phyloP scores from a whole-genome alignment of 1,140 invertebrate genomes.

The Lepidurus couesii region DNA sequence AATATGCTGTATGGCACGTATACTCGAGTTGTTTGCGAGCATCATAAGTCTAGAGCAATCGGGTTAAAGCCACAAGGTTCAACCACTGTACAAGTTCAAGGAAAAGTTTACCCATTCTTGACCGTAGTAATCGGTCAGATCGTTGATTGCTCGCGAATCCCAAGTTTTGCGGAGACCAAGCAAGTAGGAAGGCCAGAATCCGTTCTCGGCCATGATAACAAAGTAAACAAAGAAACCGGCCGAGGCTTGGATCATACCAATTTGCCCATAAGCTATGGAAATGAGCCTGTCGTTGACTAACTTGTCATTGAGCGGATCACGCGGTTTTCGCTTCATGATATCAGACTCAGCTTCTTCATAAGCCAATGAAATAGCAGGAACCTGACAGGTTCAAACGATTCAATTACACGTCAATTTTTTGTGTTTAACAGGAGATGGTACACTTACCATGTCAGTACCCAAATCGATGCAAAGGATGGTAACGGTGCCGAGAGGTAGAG shows the following conservation, averaged over 20 bases:
- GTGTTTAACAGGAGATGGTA: conserved; percentile 36
- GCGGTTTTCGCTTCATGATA: conserved; percentile 63
- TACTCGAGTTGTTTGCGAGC: conserved; percentile 92
- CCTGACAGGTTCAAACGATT: conserved; percentile 44
- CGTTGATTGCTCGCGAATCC: conserved; percentile 94
- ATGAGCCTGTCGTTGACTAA: conserved; percentile 67
- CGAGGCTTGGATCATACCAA: conserved; percentile 98
- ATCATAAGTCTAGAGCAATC: conserved; percentile 71
- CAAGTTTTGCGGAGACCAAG: conserved; percentile 89
- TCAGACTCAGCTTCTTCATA: conserved; percentile 63
- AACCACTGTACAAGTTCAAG: background rate
- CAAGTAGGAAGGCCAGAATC: conserved; percentile 77
- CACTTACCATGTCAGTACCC: conserved; percentile 90
- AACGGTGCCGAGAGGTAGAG: conserved; percentile 93
- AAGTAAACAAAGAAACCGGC: conserved; percentile 99
- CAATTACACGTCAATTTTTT: background rate
- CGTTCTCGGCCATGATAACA: conserved; percentile 98
- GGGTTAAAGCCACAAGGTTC: background rate
- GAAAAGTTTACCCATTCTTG: conserved; percentile 86
- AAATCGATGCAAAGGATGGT: conserved; percentile 99
- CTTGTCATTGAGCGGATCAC: conserved; percentile 60
- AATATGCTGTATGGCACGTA: conserved; percentile 98
- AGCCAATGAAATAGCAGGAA: conserved; percentile 63
- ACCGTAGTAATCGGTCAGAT: conserved; percentile 92
- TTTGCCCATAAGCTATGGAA: conserved; percentile 96